Evolutionary conservation across 1,140 invertebrate species (phyloP).

Genomic region (Argopecten irradians): DNA sequence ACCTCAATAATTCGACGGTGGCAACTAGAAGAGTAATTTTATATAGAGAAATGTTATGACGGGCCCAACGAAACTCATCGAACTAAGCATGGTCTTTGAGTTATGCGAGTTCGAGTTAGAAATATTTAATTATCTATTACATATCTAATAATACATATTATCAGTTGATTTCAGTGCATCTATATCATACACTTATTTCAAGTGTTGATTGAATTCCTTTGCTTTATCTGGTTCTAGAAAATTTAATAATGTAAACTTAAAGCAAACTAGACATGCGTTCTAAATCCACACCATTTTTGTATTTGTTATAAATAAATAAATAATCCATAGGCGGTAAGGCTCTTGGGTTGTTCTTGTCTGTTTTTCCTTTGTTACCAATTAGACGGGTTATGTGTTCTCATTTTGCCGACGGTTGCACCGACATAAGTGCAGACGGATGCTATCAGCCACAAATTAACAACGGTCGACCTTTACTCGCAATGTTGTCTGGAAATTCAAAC

Average conservation of each 20-base stretch:
- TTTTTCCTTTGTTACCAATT: background rate
- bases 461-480: background rate
- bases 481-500: slow-evolving; percentile 1
- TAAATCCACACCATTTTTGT: background rate
- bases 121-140: too few relatives aligned
- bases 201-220: too few relatives aligned
- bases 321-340: background rate
- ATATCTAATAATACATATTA: too few relatives aligned
- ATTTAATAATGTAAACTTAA: background rate
- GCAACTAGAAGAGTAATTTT: too few relatives aligned
- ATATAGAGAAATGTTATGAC: too few relatives aligned
- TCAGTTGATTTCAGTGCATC: too few relatives aligned
- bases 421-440: background rate
- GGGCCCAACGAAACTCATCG: too few relatives aligned
- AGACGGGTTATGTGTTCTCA: background rate
- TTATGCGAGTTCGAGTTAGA: too few relatives aligned
- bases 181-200: too few relatives aligned
- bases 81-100: too few relatives aligned
- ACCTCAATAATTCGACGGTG: too few relatives aligned
- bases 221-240: too few relatives aligned
- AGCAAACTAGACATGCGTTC: background rate
- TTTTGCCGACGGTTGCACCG: background rate
- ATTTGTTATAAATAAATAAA: background rate
- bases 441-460: slow-evolving; percentile 1
- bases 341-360: background rate